phyloP scores from a whole-genome alignment of 2,888 invertebrate species.

The Latheticus oryzae region DNA sequence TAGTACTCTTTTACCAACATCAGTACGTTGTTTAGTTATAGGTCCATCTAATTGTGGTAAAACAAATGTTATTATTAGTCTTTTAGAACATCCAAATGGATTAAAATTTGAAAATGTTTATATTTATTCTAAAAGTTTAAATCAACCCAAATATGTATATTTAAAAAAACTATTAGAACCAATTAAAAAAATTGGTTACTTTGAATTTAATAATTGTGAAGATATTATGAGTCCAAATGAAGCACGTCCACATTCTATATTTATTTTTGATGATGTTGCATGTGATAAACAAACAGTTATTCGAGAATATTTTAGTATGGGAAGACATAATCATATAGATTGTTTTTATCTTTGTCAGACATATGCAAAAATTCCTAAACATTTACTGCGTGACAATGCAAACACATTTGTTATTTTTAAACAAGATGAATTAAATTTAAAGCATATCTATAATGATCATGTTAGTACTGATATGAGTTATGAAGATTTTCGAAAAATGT shows the following conservation, averaged over 20 bases:
- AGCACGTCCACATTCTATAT: slow-evolving; percentile 52
- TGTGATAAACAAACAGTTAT: slow-evolving; percentile 54
- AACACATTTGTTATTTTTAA: slow-evolving; percentile 53
- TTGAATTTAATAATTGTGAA: slow-evolving; percentile 25
- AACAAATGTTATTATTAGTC: slow-evolving; percentile 57
- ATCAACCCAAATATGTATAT: slow-evolving; percentile 55
- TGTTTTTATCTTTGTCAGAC: slow-evolving; percentile 57
- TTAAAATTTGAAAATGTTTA: slow-evolving; percentile 60
- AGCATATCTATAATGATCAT: slow-evolving; percentile 46
- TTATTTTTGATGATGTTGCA: slow-evolving; percentile 60
- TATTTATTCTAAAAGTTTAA: slow-evolving; percentile 54
- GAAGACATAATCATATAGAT: slow-evolving; percentile 55
- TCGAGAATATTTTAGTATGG: slow-evolving; percentile 53
- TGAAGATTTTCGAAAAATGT: slow-evolving; percentile 16
- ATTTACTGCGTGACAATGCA: slow-evolving; percentile 55
- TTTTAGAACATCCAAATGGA: slow-evolving; percentile 56
- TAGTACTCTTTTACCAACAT: slow-evolving; percentile 17
- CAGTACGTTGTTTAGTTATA: slow-evolving; percentile 24
- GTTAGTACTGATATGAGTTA: slow-evolving; percentile 25
- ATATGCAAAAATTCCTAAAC: slow-evolving; percentile 57
- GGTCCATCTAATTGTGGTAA: slow-evolving; percentile 60
- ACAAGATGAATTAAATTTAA: slow-evolving; percentile 55
- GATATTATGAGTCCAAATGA: slow-evolving; percentile 44
- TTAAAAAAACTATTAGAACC: slow-evolving; percentile 41
- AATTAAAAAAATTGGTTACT: slow-evolving; percentile 48